Conservation (phyloP, 2,888 invertebrate species). For the Tortrix viridana region DNA sequence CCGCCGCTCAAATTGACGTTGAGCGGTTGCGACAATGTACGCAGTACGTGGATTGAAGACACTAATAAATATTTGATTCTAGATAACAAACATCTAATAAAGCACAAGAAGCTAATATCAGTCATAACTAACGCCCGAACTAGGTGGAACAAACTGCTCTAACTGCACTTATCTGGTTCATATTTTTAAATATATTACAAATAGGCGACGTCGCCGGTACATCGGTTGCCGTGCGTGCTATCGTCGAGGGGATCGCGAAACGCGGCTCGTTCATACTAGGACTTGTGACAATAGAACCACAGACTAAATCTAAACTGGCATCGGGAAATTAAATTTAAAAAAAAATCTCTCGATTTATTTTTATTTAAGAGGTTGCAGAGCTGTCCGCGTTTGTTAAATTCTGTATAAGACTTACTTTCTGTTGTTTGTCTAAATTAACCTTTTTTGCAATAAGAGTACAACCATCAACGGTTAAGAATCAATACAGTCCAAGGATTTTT, state of each 20-base stretch:
- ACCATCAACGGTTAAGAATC: no score
- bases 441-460: no score
- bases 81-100: no score
- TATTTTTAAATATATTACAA: slow-evolving; percentile 84
- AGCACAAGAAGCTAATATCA: not conserved
- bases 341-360: not conserved
- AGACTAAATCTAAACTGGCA: slow-evolving; percentile 43
- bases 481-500: no score
- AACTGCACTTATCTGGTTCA: slow-evolving; percentile 72
- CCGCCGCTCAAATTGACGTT: no score
- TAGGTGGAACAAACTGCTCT: slow-evolving; percentile 64
- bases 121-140: slow-evolving; percentile 14
- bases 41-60: no score
- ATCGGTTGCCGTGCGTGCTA: slow-evolving; percentile 79
- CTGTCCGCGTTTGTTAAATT: no score
- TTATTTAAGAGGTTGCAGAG: no score
- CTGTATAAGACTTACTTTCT: no score
- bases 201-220: slow-evolving; percentile 69
- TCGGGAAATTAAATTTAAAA: not conserved
- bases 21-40: no score
- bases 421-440: no score
- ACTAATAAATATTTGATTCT: no score
- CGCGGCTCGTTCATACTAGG: slow-evolving; percentile 49
- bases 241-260: slow-evolving; percentile 77
- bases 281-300: slow-evolving; percentile 40